Evolutionary conservation across 2,113 vertebrate species (phyloP).

Genomic region (Calyptomena viridis): DNA sequence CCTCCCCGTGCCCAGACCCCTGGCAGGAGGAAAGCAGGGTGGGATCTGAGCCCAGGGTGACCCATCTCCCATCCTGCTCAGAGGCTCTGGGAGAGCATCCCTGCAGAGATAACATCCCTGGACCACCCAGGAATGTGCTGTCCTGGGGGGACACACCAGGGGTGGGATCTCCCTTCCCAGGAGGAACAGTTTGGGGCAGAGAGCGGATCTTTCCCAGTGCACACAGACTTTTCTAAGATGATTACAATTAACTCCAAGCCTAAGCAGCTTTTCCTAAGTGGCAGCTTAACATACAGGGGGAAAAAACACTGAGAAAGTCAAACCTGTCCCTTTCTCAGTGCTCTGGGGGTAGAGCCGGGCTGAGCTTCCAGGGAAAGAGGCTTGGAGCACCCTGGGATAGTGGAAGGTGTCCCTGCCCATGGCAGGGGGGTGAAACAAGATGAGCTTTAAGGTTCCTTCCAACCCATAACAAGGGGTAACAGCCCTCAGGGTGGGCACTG

Average conservation of each 20-base stretch:
- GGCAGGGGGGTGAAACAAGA: neutral
- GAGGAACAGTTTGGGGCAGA: fast-evolving
- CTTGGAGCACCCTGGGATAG: neutral
- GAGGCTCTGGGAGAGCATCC: neutral
- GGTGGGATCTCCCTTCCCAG: neutral
- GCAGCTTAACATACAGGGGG: neutral
- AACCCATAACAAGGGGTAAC: neutral
- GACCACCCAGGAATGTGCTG: fast-evolving
- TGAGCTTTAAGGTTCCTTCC: neutral
- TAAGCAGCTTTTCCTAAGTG: slow-evolving; percentile 40
- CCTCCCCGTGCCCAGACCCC: fast-evolving
- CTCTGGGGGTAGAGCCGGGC: neutral
- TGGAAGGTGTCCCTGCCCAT: neutral
- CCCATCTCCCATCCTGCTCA: neutral
- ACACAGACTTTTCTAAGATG: neutral
- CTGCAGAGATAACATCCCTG: fast-evolving
- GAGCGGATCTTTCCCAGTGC: neutral
- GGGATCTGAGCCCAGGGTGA: neutral
- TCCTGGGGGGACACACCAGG: neutral
- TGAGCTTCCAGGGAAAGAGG: neutral
- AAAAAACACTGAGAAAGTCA: neutral
- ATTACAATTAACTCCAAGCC: slow-evolving; percentile 19
- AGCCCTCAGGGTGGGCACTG: neutral
- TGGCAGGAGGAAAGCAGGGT: neutral
- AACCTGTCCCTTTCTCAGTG: neutral